phyloP scores from a whole-genome alignment of 2,113 vertebrate species.

The Pteronura brasiliensis region DNA sequence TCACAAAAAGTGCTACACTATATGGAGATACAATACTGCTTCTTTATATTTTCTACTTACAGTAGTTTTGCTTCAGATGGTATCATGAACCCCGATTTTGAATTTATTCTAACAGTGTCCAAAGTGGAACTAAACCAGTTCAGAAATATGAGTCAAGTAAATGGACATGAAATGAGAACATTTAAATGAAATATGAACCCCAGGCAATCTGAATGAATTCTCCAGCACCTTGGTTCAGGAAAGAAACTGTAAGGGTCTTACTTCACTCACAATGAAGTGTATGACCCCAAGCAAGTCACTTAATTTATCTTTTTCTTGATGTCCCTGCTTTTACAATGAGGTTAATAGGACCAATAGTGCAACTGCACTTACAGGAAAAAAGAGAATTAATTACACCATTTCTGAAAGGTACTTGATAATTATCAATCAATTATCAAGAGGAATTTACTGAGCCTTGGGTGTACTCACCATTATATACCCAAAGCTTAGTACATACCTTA shows the following conservation, averaged over 20 bases:
- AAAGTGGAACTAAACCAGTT: background rate
- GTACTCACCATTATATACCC: background rate
- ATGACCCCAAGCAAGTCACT: background rate
- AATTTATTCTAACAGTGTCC: constrained; percentile 15
- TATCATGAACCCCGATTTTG: background rate
- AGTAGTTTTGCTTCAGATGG: background rate
- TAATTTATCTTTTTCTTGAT: background rate
- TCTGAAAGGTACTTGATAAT: background rate
- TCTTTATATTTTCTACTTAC: background rate
- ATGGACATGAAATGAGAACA: constrained; percentile 3
- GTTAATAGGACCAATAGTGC: background rate
- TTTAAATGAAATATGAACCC: constrained; percentile 42
- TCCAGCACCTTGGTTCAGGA: background rate
- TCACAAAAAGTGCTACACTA: background rate
- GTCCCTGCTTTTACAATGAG: background rate
- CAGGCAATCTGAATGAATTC: constrained; percentile 45
- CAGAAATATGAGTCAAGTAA: constrained; percentile 25
- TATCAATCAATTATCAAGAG: background rate
- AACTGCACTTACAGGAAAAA: background rate
- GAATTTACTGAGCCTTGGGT: background rate
- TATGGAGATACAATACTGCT: background rate
- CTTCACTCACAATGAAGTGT: background rate
- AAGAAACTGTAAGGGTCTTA: background rate
- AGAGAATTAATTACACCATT: background rate
- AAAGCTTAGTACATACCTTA: background rate